Conservation (phyloP, 2,797 vertebrate species). For the Decapterus maruadsi region DNA sequence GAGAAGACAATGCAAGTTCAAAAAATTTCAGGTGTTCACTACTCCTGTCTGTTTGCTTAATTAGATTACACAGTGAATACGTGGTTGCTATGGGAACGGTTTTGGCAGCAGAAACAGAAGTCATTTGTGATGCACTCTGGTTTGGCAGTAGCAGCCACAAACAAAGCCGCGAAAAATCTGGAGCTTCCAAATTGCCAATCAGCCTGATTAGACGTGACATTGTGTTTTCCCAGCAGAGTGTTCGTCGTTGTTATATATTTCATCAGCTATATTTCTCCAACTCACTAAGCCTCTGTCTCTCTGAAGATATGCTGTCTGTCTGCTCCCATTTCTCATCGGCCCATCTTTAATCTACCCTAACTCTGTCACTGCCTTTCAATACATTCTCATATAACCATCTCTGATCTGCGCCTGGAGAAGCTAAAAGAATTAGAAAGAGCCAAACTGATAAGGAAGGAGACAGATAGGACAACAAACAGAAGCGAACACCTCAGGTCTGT, state of each 20-base stretch:
- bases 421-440: constrained; percentile 66
- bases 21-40: constrained; percentile 60
- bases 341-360: constrained; percentile 67
- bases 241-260: constrained; percentile 66
- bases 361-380: constrained; percentile 66
- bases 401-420: constrained; percentile 63
- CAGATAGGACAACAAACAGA: constrained; percentile 65
- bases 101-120: constrained; percentile 63
- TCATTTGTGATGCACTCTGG: constrained; percentile 62
- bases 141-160: constrained; percentile 61
- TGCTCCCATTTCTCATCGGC: constrained; percentile 66
- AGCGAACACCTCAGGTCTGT: constrained; percentile 54
- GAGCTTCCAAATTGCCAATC: constrained; percentile 80
- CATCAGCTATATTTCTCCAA: constrained; percentile 67
- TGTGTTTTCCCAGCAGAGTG: constrained; percentile 75
- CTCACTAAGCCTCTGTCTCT: constrained; percentile 60
- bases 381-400: constrained; percentile 63
- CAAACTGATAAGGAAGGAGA: constrained; percentile 62
- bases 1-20: constrained; percentile 41
- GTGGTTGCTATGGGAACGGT: constrained; percentile 64
- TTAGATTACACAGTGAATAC: constrained; percentile 57
- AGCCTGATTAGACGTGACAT: constrained; percentile 76
- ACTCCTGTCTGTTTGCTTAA: constrained; percentile 44
- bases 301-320: constrained; percentile 68
- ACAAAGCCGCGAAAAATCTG: constrained; percentile 76